Evolutionary conservation across 2,113 vertebrate genomes (phyloP).

Genomic region (Helogale parvula): DNA sequence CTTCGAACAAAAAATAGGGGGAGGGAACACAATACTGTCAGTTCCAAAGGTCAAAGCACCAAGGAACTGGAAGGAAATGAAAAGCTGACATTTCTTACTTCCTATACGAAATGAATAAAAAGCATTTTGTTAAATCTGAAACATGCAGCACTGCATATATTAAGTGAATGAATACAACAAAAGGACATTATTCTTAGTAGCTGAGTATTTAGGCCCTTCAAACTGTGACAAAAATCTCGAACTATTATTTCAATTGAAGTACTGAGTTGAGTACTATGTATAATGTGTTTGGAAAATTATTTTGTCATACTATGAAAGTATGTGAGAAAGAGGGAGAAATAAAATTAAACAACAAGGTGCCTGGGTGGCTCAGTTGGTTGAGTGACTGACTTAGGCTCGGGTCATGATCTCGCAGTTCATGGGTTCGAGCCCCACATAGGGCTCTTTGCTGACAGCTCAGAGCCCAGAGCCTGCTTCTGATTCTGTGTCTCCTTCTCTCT

Average conservation of each 20-base stretch:
- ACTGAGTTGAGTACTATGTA: background rate
- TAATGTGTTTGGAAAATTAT: background rate
- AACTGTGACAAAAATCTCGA: background rate
- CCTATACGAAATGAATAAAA: background rate
- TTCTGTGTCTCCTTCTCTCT: too few relatives aligned
- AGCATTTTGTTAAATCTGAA: background rate
- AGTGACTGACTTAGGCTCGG: too few relatives aligned
- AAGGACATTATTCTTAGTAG: background rate
- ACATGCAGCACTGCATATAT: background rate
- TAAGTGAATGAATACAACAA: background rate
- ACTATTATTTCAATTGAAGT: background rate
- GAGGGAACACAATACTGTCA: background rate
- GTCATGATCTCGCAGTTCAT: too few relatives aligned
- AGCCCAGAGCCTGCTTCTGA: too few relatives aligned
- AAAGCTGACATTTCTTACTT: background rate
- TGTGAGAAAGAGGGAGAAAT: background rate
- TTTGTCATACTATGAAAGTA: background rate
- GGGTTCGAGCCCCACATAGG: too few relatives aligned
- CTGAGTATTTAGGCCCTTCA: background rate
- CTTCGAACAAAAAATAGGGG: background rate
- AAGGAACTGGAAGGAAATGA: background rate
- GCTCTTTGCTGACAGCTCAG: too few relatives aligned
- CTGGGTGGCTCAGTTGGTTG: too few relatives aligned
- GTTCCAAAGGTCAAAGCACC: background rate
- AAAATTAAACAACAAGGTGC: background rate